Evolutionary conservation across 2,888 invertebrate genomes (phyloP).

Genomic region (Ochlodes sylvanus): DNA sequence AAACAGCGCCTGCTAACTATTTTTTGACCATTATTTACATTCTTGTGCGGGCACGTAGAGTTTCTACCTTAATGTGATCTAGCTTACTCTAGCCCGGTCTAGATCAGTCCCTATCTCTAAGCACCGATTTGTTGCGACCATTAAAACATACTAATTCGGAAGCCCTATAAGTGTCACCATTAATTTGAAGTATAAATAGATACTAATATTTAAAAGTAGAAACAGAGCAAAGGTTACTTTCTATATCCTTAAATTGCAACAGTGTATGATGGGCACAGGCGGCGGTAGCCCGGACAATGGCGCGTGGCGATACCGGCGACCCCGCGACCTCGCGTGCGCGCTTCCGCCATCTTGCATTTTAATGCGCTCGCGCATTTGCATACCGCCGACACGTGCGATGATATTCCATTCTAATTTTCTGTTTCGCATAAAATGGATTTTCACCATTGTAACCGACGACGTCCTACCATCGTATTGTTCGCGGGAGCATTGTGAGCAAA

Average conservation of each 20-base stretch:
- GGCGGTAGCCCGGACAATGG: conserved; percentile 72
- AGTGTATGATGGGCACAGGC: conserved; percentile 49
- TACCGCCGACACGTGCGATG: conserved; percentile 75
- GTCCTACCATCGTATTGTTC: conserved; percentile 44
- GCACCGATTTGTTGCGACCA: too few species aligned
- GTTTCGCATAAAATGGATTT: conserved; percentile 42
- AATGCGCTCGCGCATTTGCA: conserved; percentile 77
- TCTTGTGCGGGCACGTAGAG: too few species aligned
- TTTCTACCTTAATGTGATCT: too few species aligned
- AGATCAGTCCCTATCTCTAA: too few species aligned
- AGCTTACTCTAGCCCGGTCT: too few species aligned
- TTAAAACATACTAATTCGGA: too few species aligned
- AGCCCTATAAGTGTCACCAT: too few species aligned
- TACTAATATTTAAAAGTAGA: too few species aligned
- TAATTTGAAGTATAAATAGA: too few species aligned
- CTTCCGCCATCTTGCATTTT: conserved; percentile 83
- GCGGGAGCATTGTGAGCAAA: conserved; percentile 39
- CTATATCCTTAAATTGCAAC: not conserved
- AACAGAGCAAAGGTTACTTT: not conserved
- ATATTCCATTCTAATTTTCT: conserved; percentile 77
- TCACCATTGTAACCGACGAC: conserved; percentile 35
- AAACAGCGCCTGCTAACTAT: too few species aligned
- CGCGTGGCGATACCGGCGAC: conserved; percentile 76
- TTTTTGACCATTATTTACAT: too few species aligned
- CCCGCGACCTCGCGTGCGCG: conserved; percentile 82